These are phyloP conservation scores for Sturnus vulgaris DNA, from an alignment of 2,113 vertebrate genomes.

Conservation along the genomic window DNA sequence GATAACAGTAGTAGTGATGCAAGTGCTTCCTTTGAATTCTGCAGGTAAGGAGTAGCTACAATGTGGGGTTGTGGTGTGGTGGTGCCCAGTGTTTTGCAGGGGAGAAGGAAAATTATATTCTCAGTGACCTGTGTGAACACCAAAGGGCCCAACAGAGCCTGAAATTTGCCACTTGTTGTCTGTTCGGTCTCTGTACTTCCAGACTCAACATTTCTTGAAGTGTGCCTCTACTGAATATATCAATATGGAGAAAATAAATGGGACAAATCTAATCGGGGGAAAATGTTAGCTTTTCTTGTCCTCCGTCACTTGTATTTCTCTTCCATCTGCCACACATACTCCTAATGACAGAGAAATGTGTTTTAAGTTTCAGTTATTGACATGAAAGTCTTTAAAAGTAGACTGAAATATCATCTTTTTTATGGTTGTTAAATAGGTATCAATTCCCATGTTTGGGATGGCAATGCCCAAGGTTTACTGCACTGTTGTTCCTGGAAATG, in stretches of 20 bases:
- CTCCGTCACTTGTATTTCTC: background rate
- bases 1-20: background rate
- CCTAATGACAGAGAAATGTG: background rate
- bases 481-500: background rate
- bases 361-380: background rate
- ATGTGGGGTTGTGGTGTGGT: fast-evolving
- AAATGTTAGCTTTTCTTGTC: background rate
- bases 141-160: background rate
- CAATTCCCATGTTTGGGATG: background rate
- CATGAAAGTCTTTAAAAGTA: background rate
- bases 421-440: background rate
- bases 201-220: background rate
- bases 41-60: background rate
- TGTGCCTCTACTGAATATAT: background rate
- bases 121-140: background rate
- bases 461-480: background rate
- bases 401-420: background rate
- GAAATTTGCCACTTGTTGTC: background rate
- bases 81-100: background rate
- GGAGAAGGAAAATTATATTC: background rate
- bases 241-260: background rate
- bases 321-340: background rate
- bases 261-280: background rate
- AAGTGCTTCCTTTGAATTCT: background rate
- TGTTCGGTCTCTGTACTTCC: background rate